Conservation (phyloP, 1,140 invertebrate species). For the Spodoptera frugiperda region DNA sequence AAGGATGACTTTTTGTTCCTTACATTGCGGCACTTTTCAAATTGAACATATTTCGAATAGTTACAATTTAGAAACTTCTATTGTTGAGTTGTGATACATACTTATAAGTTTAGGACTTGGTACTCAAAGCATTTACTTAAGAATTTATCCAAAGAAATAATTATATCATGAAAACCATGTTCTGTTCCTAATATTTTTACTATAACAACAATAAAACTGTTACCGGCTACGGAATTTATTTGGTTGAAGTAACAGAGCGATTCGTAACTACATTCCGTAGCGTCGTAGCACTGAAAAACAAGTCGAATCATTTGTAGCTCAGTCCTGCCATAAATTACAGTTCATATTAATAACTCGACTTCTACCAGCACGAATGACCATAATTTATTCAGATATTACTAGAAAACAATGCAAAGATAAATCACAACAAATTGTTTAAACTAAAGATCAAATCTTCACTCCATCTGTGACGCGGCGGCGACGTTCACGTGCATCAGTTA, state of each 20-base stretch:
- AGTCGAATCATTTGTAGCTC: neutral
- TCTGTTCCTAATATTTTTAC: no score
- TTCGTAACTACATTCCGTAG: constrained; percentile 2
- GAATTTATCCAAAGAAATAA: no score
- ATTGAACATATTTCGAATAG: no score
- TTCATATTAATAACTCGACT: neutral
- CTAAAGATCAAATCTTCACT: constrained; percentile 81
- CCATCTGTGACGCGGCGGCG: constrained; percentile 73
- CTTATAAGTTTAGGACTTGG: no score
- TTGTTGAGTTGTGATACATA: no score
- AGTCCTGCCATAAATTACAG: constrained; percentile 14
- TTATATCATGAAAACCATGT: no score
- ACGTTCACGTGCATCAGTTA: constrained; percentile 81
- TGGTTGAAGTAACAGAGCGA: no score
- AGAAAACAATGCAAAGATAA: constrained; percentile 76
- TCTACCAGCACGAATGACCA: neutral
- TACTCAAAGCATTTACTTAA: no score
- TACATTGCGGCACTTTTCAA: neutral
- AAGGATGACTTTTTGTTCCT: constrained; percentile 19
- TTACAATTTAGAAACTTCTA: no score
- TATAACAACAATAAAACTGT: no score
- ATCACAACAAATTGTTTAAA: constrained; percentile 76
- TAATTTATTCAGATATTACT: constrained; percentile 39
- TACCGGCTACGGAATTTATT: no score
- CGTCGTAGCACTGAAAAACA: constrained; percentile 20